Conservation (phyloP, 1,140 invertebrate genomes). For the Araneus ventricosus region DNA sequence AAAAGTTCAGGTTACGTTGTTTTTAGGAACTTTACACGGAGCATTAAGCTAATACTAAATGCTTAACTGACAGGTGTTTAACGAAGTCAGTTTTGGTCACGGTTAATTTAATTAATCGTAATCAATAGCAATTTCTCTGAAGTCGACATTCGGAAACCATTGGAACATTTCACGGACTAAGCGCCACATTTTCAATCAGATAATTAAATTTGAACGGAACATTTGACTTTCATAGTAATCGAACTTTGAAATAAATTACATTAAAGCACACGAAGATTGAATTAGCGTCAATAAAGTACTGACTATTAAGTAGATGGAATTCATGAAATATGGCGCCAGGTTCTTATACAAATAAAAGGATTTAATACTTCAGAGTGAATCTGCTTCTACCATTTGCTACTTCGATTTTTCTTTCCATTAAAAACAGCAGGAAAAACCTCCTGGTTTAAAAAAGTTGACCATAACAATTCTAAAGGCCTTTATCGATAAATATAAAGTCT, state of each 20-base stretch:
- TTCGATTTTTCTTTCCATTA: too few relatives aligned
- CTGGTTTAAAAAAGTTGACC: too few relatives aligned
- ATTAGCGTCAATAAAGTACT: constrained; percentile 57
- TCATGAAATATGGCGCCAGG: constrained; percentile 1
- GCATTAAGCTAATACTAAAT: constrained; percentile 32
- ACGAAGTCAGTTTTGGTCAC: constrained; percentile 47
- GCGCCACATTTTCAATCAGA: constrained; percentile 54
- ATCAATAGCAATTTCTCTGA: constrained; percentile 56
- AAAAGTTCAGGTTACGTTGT: neutral
- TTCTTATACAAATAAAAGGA: constrained; percentile 40
- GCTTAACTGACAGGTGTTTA: constrained; percentile 45
- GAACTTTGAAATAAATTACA: constrained; percentile 60
- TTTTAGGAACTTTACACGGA: neutral
- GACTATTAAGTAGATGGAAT: constrained; percentile 33
- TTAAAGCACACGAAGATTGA: constrained; percentile 29
- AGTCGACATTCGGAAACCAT: constrained; percentile 53
- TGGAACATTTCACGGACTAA: neutral
- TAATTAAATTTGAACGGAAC: constrained; percentile 55
- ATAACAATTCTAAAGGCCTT: too few relatives aligned
- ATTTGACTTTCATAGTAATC: constrained; percentile 32
- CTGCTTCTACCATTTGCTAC: neutral
- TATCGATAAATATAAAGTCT: too few relatives aligned
- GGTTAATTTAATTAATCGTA: constrained; percentile 61
- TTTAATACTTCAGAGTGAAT: neutral
- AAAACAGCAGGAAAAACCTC: too few relatives aligned